These are phyloP conservation scores for Pterocles orientalis DNA, from an alignment of 2,113 vertebrate genomes.

Conservation along the genomic window DNA sequence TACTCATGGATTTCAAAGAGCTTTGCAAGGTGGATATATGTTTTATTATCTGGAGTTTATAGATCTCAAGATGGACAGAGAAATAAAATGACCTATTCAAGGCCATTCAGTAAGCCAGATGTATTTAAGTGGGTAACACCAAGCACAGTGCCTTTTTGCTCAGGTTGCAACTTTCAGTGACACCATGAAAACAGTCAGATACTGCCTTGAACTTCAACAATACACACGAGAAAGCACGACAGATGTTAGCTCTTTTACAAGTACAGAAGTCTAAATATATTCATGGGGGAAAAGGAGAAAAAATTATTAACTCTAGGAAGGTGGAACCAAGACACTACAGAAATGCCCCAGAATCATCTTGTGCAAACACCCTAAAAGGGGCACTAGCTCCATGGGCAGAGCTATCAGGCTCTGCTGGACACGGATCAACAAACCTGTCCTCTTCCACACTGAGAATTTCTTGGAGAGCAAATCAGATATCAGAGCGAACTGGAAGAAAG, in stretches of 20 bases:
- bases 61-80: not conserved
- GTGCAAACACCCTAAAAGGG: not conserved
- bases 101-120: not conserved
- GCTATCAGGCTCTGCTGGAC: not conserved
- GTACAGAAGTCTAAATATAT: not conserved
- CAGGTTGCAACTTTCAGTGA: not conserved
- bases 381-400: not conserved
- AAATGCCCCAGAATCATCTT: not conserved
- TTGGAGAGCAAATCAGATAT: not conserved
- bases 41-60: conserved; percentile 32
- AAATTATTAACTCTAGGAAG: not conserved
- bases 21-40: conserved; percentile 26
- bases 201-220: not conserved
- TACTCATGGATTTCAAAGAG: conserved; percentile 40
- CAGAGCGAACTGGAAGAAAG: not conserved
- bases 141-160: not conserved
- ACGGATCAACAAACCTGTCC: not conserved
- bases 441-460: not conserved
- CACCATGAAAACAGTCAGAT: not conserved
- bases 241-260: not conserved
- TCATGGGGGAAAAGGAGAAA: not conserved
- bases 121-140: not conserved
- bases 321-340: not conserved
- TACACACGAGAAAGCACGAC: not conserved
- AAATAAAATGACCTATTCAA: conserved; percentile 4